phyloP scores from a whole-genome alignment of 2,113 vertebrate genomes.

The Pteropus alecto region DNA sequence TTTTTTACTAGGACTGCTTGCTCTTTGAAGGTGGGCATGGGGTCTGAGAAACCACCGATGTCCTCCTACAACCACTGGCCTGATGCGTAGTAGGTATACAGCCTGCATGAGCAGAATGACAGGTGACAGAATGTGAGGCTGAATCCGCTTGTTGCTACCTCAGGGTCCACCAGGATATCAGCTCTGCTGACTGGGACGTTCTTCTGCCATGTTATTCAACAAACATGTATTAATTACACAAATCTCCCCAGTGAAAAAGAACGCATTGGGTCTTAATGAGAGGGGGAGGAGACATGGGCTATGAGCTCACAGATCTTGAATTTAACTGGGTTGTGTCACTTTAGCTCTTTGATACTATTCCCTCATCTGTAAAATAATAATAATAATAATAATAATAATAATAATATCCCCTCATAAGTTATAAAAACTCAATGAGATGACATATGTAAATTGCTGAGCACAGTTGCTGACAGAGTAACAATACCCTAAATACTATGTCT shows the following conservation, averaged over 20 bases:
- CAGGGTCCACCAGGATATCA: background rate
- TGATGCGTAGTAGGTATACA: accelerated
- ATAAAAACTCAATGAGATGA: background rate
- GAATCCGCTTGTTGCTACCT: too few relatives aligned
- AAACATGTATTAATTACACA: background rate
- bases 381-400: background rate
- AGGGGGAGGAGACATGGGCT: background rate
- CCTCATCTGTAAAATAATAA: background rate
- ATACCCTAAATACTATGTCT: background rate
- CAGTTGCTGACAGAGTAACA: background rate
- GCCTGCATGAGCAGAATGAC: background rate
- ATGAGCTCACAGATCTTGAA: background rate
- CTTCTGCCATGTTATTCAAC: background rate
- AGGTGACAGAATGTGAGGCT: accelerated
- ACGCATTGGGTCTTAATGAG: background rate
- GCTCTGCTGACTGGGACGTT: background rate
- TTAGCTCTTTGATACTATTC: background rate
- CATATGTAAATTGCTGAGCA: background rate
- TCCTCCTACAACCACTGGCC: background rate
- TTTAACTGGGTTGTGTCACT: background rate
- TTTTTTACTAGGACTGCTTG: background rate
- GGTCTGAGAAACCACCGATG: too few relatives aligned
- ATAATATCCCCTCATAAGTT: background rate
- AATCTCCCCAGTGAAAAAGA: background rate
- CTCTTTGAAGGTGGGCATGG: background rate